Evolutionary conservation across 2,888 invertebrate genomes (phyloP).

Genomic region (Diplolepis rosae): DNA sequence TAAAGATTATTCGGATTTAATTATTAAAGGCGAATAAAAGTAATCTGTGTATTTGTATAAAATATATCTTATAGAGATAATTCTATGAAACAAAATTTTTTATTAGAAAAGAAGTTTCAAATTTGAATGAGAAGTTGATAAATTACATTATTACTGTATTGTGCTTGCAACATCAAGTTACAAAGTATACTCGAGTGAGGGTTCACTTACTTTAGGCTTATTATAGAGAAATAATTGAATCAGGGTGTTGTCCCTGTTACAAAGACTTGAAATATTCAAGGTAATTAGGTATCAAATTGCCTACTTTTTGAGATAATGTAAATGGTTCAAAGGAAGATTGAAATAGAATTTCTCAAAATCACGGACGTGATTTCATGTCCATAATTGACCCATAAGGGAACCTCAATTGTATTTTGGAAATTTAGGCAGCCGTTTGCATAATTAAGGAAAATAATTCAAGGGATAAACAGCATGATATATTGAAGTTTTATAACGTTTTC

Average conservation of each 20-base stretch:
- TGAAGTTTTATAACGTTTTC: neutral
- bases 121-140: neutral
- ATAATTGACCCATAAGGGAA: too few species aligned
- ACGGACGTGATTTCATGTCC: too few species aligned
- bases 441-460: neutral
- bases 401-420: too few species aligned
- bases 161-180: neutral
- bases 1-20: neutral
- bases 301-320: neutral
- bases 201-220: constrained; percentile 1
- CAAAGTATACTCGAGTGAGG: neutral
- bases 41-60: neutral
- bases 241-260: constrained; percentile 1
- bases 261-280: neutral
- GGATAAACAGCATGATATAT: too few species aligned
- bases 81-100: neutral
- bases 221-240: constrained; percentile 7
- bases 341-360: neutral
- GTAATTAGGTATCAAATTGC: constrained; percentile 2
- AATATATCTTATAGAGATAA: neutral
- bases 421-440: too few species aligned
- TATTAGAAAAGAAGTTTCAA: neutral
- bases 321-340: neutral
- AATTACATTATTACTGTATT: neutral
- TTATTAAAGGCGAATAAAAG: neutral